phyloP scores from a whole-genome alignment of 1,140 invertebrate species.

The Marisa cornuarietis region DNA sequence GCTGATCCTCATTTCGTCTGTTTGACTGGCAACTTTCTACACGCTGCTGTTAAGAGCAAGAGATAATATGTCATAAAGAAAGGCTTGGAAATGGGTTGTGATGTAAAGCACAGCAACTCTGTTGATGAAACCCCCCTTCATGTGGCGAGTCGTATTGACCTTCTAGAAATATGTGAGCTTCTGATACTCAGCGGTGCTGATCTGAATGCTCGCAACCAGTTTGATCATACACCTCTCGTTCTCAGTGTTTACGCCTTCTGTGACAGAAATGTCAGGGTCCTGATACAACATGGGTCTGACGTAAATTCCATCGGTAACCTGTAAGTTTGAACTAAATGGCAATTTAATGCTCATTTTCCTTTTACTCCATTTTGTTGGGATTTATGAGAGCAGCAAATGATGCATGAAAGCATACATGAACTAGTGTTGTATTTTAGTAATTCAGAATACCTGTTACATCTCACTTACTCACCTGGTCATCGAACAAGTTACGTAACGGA shows the following conservation, averaged over 20 bases:
- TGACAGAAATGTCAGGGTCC: conserved; percentile 32
- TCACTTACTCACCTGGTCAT: too few species aligned
- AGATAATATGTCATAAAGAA: conserved; percentile 25
- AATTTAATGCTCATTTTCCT: too few species aligned
- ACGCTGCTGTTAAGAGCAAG: conserved; percentile 36
- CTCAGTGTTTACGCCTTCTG: conserved; percentile 39
- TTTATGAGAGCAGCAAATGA: too few species aligned
- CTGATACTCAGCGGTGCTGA: conserved; percentile 33
- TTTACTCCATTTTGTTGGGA: too few species aligned
- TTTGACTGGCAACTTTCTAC: conserved; percentile 36
- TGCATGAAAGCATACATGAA: too few species aligned
- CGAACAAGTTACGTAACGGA: too few species aligned
- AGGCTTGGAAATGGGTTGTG: conserved; percentile 30
- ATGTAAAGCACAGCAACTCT: conserved; percentile 33
- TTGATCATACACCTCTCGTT: conserved; percentile 38
- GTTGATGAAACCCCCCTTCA: conserved; percentile 38
- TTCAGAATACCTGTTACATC: too few species aligned
- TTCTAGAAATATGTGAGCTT: conserved; percentile 23
- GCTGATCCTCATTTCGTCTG: conserved; percentile 39
- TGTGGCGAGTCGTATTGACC: conserved; percentile 24
- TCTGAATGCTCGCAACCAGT: conserved; percentile 34
- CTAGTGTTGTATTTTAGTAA: too few species aligned
- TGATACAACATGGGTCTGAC: conserved; percentile 37
- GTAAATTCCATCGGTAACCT: conserved; percentile 33
- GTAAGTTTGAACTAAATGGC: conserved; percentile 19